These are phyloP conservation scores for Mastomys natalensis DNA, from an alignment of 2,113 vertebrate species.

Conservation along the genomic window DNA sequence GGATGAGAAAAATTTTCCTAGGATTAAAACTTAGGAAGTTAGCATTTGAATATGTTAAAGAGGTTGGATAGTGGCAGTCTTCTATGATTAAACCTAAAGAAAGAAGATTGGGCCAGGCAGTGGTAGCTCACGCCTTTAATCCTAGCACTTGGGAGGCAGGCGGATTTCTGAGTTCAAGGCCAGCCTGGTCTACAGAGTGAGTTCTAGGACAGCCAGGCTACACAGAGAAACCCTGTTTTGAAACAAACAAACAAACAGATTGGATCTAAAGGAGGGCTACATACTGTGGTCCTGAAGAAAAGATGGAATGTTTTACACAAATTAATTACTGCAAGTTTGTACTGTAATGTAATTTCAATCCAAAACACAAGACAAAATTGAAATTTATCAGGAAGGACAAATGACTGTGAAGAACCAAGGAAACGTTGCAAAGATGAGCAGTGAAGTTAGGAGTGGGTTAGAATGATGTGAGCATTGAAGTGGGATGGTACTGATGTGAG, in stretches of 20 bases:
- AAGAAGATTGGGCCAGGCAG: too few species aligned
- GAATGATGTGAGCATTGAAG: not conserved
- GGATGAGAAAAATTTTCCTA: not conserved
- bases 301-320: not conserved
- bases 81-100: not conserved
- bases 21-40: conserved; percentile 28
- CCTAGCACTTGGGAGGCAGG: too few species aligned
- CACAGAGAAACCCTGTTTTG: too few species aligned
- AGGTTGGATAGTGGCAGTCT: not conserved
- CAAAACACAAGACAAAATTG: conserved; percentile 8
- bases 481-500: not conserved
- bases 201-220: too few species aligned
- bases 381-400: conserved; percentile 40
- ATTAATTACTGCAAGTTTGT: conserved; percentile 3
- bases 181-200: too few species aligned
- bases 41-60: not conserved
- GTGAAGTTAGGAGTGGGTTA: not conserved
- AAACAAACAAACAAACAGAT: not conserved
- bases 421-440: not conserved
- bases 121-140: too few species aligned
- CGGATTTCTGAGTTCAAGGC: too few species aligned
- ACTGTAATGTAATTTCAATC: not conserved
- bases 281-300: conserved; percentile 10
- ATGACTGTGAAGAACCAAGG: conserved; percentile 7
- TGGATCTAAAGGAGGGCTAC: conserved; percentile 36